A percentile compares a stretch with the other conserved stretches of the same genome.
Evolutionary conservation across 2,888 invertebrate genomes (phyloP).

Genomic region (Dryobota labecula): DNA sequence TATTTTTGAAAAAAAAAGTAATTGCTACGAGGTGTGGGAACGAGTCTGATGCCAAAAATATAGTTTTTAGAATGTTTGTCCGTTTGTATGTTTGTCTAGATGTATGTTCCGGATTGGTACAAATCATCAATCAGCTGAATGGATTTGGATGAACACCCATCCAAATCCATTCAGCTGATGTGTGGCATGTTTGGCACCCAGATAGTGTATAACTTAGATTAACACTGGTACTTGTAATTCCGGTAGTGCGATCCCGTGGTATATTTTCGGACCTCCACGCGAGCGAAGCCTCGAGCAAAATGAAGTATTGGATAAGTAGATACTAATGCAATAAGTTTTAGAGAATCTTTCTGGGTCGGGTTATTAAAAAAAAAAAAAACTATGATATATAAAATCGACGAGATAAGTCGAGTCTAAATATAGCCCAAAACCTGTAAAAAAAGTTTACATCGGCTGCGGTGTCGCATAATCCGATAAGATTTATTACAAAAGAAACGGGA

Average conservation of each 20-base stretch:
- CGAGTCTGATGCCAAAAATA: not conserved
- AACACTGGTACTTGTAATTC: no score
- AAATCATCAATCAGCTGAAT: not conserved
- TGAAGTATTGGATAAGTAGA: not conserved
- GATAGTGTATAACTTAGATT: not conserved
- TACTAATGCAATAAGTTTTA: not conserved
- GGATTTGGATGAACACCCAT: not conserved
- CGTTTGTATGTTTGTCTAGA: not conserved
- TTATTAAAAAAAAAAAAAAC: not conserved
- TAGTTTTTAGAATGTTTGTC: not conserved
- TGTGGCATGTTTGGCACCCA: not conserved
- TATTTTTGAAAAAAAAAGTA: no score
- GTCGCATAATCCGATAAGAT: conserved; percentile 66
- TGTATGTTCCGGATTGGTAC: not conserved
- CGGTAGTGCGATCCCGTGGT: no score
- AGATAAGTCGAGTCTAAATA: not conserved
- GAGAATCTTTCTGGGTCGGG: not conserved
- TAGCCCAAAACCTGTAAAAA: not conserved
- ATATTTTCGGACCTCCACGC: not conserved
- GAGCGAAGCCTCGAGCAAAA: not conserved
- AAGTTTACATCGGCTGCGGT: conserved; percentile 12
- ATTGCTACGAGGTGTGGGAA: not conserved
- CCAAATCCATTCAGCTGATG: no score
- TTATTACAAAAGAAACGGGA: conserved; percentile 69
- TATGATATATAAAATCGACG: not conserved